Percentiles rank a stretch among this genome's conserved stretches.
phyloP scores from a whole-genome alignment of 2,888 invertebrate species.

The Drosophila siamana region DNA sequence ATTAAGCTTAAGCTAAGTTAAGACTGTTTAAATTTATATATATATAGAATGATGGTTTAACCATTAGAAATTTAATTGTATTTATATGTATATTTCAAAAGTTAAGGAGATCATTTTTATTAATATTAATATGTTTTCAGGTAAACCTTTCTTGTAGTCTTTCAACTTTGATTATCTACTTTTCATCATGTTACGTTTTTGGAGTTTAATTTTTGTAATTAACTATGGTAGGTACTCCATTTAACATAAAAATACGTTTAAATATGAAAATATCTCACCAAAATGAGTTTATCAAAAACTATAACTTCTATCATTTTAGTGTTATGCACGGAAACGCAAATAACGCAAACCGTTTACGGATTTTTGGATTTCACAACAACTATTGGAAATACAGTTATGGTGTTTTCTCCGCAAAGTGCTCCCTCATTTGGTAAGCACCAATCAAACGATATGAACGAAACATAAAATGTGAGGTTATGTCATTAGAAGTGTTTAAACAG shows the following conservation, averaged over 20 bases:
- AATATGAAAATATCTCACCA: no score
- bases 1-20: not conserved
- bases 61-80: not conserved
- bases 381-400: slow-evolving; percentile 97
- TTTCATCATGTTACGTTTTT: slow-evolving; percentile 30
- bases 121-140: slow-evolving; percentile 2
- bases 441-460: not conserved
- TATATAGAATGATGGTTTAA: no score
- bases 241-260: no score
- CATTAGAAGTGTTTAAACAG: not conserved
- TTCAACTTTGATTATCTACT: slow-evolving; percentile 1
- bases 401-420: slow-evolving; percentile 95
- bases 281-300: no score
- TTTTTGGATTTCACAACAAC: slow-evolving; percentile 97
- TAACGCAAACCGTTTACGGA: slow-evolving; percentile 96
- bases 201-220: slow-evolving; percentile 28
- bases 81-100: not conserved
- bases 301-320: slow-evolving; percentile 52
- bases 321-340: slow-evolving; percentile 81
- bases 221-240: slow-evolving; percentile 28
- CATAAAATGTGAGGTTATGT: not conserved
- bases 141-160: slow-evolving; percentile 1
- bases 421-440: slow-evolving; percentile 88
- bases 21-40: not conserved
- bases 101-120: not conserved